phyloP scores from a whole-genome alignment of 2,113 vertebrate genomes.

The Lophotis ruficrista region DNA sequence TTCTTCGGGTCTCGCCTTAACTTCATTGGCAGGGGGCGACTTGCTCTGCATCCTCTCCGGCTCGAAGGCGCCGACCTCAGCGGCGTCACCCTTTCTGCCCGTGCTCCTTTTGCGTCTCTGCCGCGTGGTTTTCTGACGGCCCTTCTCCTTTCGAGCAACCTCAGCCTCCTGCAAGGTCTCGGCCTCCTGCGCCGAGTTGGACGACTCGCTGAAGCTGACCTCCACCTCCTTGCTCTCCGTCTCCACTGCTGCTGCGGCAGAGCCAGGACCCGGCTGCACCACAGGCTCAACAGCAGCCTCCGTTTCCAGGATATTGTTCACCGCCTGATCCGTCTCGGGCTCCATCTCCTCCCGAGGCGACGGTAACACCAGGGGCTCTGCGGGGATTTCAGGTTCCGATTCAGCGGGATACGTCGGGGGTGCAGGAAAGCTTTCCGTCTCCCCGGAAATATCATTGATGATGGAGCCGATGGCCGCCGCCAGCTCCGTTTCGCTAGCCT shows the following conservation, averaged over 20 bases:
- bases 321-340: conserved; percentile 81
- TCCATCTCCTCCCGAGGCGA: conserved; percentile 83
- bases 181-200: conserved; percentile 64
- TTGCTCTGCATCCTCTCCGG: conserved; percentile 60
- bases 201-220: conserved; percentile 61
- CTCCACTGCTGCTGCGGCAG: not conserved
- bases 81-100: conserved; percentile 72
- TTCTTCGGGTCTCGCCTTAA: conserved; percentile 34
- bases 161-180: conserved; percentile 73
- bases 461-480: conserved; percentile 98
- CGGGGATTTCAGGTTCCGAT: conserved; percentile 62
- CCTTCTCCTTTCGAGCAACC: conserved; percentile 83
- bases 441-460: conserved; percentile 87
- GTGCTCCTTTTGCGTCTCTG: conserved; percentile 82
- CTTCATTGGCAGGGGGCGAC: conserved; percentile 25
- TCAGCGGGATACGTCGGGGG: conserved; percentile 73
- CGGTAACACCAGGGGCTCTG: conserved; percentile 75
- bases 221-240: conserved; percentile 76
- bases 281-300: conserved; percentile 54
- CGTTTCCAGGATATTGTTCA: conserved; percentile 79
- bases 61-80: conserved; percentile 67
- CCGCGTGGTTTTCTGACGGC: conserved; percentile 81
- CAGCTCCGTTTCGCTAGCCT: conserved; percentile 93
- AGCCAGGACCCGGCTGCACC: conserved; percentile 1
- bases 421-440: conserved; percentile 86